A percentile compares a stretch with the other conserved stretches of the same genome.
Evolutionary conservation across 2,888 invertebrate genomes (phyloP).

Genomic region (Pilophorus perplexus): DNA sequence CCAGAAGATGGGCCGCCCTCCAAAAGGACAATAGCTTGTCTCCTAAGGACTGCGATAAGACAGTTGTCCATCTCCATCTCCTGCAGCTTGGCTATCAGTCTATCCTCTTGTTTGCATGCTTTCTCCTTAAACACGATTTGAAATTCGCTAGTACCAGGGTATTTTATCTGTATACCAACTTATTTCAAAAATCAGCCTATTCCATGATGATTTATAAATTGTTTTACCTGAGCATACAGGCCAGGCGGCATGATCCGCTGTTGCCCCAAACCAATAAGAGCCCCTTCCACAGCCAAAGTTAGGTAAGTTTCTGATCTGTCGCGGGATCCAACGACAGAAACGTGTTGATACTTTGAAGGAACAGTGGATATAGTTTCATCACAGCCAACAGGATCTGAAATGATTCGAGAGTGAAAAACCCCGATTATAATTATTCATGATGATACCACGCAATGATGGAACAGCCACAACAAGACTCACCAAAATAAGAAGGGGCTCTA

Average conservation of each 20-base stretch:
- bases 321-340: conserved; percentile 69
- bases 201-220: background rate
- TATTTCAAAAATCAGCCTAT: too few species aligned
- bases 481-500: conserved; percentile 64
- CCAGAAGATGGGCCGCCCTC: conserved; percentile 77
- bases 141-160: too few species aligned
- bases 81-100: conserved; percentile 70
- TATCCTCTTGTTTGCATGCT: conserved; percentile 71
- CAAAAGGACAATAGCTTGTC: conserved; percentile 67
- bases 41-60: conserved; percentile 64
- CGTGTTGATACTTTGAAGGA: conserved; percentile 67
- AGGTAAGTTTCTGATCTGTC: conserved; percentile 73
- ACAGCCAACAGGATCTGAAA: conserved; percentile 56
- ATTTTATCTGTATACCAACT: too few species aligned
- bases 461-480: conserved; percentile 53
- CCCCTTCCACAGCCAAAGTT: conserved; percentile 73
- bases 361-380: conserved; percentile 56
- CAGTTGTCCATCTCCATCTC: conserved; percentile 74
- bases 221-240: conserved; percentile 68
- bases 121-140: conserved; percentile 59
- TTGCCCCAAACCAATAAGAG: conserved; percentile 74
- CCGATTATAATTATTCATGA: background rate
- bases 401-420: background rate
- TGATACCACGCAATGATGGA: too few species aligned
- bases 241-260: conserved; percentile 76